Evolutionary conservation across 2,888 invertebrate species (phyloP), one percentile per base, ranked within the genome.

Genomic region (Eilema sororculum): DNA sequence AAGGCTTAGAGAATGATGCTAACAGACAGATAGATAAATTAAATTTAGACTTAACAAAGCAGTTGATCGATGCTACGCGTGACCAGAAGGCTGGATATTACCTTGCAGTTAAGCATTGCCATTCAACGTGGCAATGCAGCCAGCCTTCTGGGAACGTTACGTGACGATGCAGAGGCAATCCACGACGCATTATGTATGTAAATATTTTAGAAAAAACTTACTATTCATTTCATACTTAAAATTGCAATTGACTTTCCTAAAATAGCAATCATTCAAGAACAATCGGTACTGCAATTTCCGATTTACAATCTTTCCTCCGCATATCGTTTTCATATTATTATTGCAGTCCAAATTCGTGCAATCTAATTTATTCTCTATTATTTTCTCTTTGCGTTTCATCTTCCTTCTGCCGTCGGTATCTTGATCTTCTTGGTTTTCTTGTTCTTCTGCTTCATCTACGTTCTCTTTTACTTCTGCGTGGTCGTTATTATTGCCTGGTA

Each of bases 181-280:
- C n/a, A n/a, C n/a, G n/a, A n/a, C n/a, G n/a, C n/a, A n/a, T n/a
- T n/a, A n/a, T n/a, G n/a, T n/a, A n/a, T n/a, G n/a, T n/a, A n/a
- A n/a, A n/a, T n/a, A n/a, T n/a, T n/a, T n/a, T n/a, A n/a, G n/a
- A n/a, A 24, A 3, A 58, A 72, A 92, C 94, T 91, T 75, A 95
- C 95, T 84, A 58, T 92, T 95, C 1, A 75, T 64, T 2, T 84
- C 84, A 73, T 90, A 85, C 52, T 78, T 89, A 59, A 95, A 93
- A 0, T 78, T 88, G 59, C 95, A 95, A 25, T 94, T 95, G 0
- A 95, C 95, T 77, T 93, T 94, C 20, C 90, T 86, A 10, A 90
- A 94, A 52, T 81, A 94, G 60, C 95, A 95, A 0, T 92, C 90
- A 12, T 95, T 95, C 56, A 90, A 65, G 69, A 95, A 95, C 12